These are phyloP conservation scores for Sphaerophoria taeniata DNA, from an alignment of 2,888 invertebrate genomes.

Conservation along the genomic window DNA sequence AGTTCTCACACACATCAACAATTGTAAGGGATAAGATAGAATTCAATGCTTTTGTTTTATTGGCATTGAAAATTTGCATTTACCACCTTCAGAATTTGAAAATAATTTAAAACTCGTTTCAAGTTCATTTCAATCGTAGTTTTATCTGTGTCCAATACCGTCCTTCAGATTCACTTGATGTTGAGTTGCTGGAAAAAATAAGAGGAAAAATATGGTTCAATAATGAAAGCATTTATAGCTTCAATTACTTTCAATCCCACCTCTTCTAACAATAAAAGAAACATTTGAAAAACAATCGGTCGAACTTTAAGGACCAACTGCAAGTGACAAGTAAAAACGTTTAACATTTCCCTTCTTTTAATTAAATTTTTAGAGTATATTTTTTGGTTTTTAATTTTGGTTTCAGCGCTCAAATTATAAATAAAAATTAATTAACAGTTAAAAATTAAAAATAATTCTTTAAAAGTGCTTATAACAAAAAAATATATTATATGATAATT, in stretches of 20 bases:
- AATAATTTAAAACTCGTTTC: too few relatives aligned
- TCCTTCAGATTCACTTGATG: too few relatives aligned
- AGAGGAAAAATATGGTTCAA: conserved; percentile 23
- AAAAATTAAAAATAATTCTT: neutral
- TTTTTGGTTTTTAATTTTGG: neutral
- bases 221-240: conserved; percentile 9
- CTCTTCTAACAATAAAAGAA: conserved; percentile 25
- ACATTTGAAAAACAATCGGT: conserved; percentile 29
- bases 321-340: conserved; percentile 4
- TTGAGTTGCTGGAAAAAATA: neutral
- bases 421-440: neutral
- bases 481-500: conserved; percentile 66
- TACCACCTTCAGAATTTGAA: too few relatives aligned
- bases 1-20: neutral
- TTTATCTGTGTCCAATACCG: too few relatives aligned
- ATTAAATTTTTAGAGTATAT: neutral
- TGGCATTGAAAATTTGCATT: too few relatives aligned
- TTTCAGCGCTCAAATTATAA: conserved; percentile 19
- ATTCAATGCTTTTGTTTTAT: too few relatives aligned
- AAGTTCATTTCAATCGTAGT: too few relatives aligned
- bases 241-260: conserved; percentile 29
- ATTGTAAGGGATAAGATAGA: too few relatives aligned
- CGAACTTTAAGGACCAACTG: conserved; percentile 45
- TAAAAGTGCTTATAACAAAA: conserved; percentile 40
- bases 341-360: neutral